Base-by-base conservation (phyloP, 2,113 vertebrate genomes). In the Rallus limicola region DNA sequence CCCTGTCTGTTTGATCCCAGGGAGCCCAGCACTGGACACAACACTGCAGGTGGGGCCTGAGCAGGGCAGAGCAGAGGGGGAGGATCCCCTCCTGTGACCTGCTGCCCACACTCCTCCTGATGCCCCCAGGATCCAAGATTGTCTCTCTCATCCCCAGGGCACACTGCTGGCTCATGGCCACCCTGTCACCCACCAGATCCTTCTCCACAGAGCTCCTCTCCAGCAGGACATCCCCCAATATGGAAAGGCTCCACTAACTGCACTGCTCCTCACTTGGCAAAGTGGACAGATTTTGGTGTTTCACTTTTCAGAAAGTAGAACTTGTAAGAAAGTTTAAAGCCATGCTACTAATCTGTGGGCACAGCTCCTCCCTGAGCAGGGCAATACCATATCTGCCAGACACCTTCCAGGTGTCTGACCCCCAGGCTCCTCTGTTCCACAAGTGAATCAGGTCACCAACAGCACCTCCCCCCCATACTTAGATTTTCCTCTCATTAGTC, bases 401-500 rank as follows among this genome's bases (percentile, higher is more conserved):
- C 5, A 69, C 7, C 36, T 81, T 78, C 53, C 56, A 88, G 58
- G 68, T 65, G n/a, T 72, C 65, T 82, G 63, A 33, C 25, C 42
- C 50, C 28, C 63, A 64, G 13, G 13, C 44, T 36, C 12, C 58
- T 59, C 63, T 72, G 58, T 50, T 93, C 69, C 23, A 10, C 50
- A 78, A 67, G 36, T 50, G 62, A 88, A 67, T 10, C 6, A 6
- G 53, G 40, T 78, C 46, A 82, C 42, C 72, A 83, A 25, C 42
- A 77, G 60, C 34, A 68, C 7, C 19, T 21, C 44, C 48, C 48
- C 29, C 36, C 13, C 72, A 26, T 9, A 58, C 38, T 88, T 44
- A 65, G n/a, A 93, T 87, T 96, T 88, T 70, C 91, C 69, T 90
- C 42, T 48, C 63, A 20, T 96, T 94, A 93, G 26, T 92, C 90